These are phyloP conservation scores for Danaus melanippus DNA, from an alignment of 1,140 invertebrate species.

Conservation along the genomic window DNA sequence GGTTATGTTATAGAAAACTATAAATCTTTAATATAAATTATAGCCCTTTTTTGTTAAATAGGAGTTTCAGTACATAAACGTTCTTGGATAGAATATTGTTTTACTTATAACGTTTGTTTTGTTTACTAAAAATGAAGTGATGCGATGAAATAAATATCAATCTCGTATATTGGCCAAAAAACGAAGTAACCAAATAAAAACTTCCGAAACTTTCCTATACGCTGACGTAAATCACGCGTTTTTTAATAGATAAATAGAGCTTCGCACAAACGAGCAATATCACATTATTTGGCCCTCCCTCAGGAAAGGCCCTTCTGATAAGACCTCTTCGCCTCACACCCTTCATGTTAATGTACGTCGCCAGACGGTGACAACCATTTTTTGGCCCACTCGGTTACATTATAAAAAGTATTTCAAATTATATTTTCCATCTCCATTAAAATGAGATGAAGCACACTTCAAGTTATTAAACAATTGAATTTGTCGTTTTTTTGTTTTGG, in stretches of 20 bases:
- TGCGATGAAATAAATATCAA: constrained; percentile 52
- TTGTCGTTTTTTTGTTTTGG: constrained; percentile 15
- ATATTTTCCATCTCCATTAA: constrained; percentile 66
- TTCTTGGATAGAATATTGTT: too few species aligned
- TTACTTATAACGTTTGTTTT: too few species aligned
- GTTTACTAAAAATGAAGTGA: too few species aligned
- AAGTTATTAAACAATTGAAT: constrained; percentile 35
- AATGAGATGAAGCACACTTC: constrained; percentile 49
- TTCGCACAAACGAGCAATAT: constrained; percentile 70
- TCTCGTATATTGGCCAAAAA: constrained; percentile 53
- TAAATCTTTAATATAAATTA: too few species aligned
- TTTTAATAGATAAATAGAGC: constrained; percentile 72
- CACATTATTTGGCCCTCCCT: constrained; percentile 69
- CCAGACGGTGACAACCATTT: constrained; percentile 71
- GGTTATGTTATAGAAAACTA: too few species aligned
- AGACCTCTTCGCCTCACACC: constrained; percentile 65
- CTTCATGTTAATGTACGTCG: constrained; percentile 68
- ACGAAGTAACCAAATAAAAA: constrained; percentile 63
- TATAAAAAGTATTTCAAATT: constrained; percentile 71
- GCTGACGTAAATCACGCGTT: constrained; percentile 62
- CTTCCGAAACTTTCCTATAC: constrained; percentile 61
- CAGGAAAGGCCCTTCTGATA: constrained; percentile 70
- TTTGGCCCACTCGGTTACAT: constrained; percentile 70
- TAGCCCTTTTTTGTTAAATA: too few species aligned
- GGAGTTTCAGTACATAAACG: too few species aligned